Evolutionary conservation across 2,797 vertebrate species (phyloP).

Genomic region (Pristis pectinata): DNA sequence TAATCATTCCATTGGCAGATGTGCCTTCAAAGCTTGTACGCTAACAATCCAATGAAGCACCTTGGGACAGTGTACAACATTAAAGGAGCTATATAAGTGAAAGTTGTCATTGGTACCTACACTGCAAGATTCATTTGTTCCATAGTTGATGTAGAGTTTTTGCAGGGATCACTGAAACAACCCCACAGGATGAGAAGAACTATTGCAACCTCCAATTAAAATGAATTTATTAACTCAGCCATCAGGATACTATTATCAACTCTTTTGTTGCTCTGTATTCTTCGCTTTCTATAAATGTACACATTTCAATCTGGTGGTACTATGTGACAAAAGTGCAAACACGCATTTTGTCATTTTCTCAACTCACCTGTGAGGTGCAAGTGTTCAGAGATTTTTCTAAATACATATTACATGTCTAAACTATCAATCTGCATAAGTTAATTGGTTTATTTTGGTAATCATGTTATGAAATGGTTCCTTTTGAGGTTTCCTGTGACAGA

Average conservation of each 20-base stretch:
- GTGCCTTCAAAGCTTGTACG: not conserved
- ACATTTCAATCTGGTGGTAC: not conserved
- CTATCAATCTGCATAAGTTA: not conserved
- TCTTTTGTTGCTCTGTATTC: not conserved
- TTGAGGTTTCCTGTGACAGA: not conserved
- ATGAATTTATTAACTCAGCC: not conserved
- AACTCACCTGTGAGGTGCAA: not conserved
- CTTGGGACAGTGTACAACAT: not conserved
- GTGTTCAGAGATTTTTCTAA: not conserved
- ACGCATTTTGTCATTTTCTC: not conserved
- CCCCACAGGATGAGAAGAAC: not conserved
- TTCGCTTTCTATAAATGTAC: not conserved
- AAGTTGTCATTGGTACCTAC: not conserved
- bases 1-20: not conserved
- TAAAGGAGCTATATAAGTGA: not conserved
- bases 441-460: not conserved
- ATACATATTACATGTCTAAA: not conserved
- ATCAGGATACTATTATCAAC: not conserved
- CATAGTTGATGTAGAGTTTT: not conserved
- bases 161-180: not conserved
- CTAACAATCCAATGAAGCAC: not conserved
- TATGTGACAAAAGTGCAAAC: not conserved
- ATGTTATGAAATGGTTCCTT: not conserved
- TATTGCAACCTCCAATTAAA: not conserved
- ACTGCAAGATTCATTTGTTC: not conserved